Base-by-base conservation (phyloP, 2,797 vertebrate species). In the Tiaroga cobitis region DNA sequence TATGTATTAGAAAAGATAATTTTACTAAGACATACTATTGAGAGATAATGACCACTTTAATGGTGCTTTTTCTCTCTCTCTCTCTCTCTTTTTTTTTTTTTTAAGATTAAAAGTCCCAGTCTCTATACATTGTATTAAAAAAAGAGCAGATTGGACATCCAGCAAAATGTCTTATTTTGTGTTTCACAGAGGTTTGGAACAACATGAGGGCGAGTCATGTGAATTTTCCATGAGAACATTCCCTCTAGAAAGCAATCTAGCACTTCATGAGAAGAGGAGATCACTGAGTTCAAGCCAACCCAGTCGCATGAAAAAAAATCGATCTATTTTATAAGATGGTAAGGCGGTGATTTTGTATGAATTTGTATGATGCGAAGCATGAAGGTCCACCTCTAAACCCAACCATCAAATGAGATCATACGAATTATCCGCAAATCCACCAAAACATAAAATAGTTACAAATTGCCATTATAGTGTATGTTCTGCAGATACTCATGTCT, bases 371-470 rank as follows among this genome's bases (percentile, higher is more conserved):
- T 83, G 77, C 72, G 79, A 19, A 72, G 16, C 76, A 80, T 21
- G 3, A 68, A 37, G 8, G 32, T 68, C 18, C 8, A 5, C 4
- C 8, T 37, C 0, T 67, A 37, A 67, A 67, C 32, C 18, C 34
- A 10, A 68, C 8, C 32, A 34, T 68, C 2, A 10, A 68, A 89
- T 83, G 72, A 90, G 8, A 90, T 80, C 89, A 65, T 6, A 69
- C 67, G 2, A 69, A 34, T 37, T 68, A 19, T 19, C 65, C 65
- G 21, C 32, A 49, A 54, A 54, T 34, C 34, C 18, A 8, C 29
- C 32, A 54, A 39, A 24, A 39, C 19, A 9, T 11, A 39, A 72
- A 41, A 78, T 39, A 29, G 24, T 29, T 61, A 41, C 1, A 3
- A 61, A 41, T 29, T 49, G 6, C 19, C 10, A 29, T 16, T 7